Evolutionary conservation across 2,888 invertebrate genomes (phyloP), one percentile per base, ranked within the genome.

Genomic region (Nemapogon koenigi): DNA sequence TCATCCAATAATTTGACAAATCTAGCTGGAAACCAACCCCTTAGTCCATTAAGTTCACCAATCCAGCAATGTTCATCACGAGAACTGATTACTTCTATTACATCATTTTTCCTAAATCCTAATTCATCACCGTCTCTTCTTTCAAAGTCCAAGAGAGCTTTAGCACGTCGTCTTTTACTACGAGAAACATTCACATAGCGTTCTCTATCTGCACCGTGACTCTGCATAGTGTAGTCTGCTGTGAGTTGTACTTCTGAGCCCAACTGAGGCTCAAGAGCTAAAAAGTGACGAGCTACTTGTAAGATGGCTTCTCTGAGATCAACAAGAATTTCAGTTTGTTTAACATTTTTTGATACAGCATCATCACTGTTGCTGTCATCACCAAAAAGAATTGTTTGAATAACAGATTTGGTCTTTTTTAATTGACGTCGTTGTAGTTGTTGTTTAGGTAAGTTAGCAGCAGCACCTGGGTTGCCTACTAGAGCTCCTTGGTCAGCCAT

Each of bases 31-130:
- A 97, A 97, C 97, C 97, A 97, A 28, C 96, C 94, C 62, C 91
- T 82, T 33, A 97, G 75, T 0, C 97, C 97, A 80, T 97, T 97
- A 33, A 98, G 67, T 66, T 98, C 97, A 3, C 97, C 97, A 47
- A 97, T 90, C 97, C 97, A 98, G 65, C 97, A 98, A 62, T 98
- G 97, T 59, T 98, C 97, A 76, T 98, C 97, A 65, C 94, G 93
- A 60, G 95, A 95, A 57, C 95, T 97, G 16, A 97, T 88, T 30
- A 99, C 94, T 37, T 96, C 98, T 39, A 99, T 97, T 26, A 99
- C 93, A 68, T 99, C 98, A 79, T 99, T 98, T 69, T 96, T 97
- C 37, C 97, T 85, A 68, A 99, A 99, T 6, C 98, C 98, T 38
- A 99, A 72, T 68, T 99, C 99, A 78, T 99, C 98, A 49, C 97